Conservation (phyloP, 2,113 vertebrate species). For the Rattus rattus region DNA sequence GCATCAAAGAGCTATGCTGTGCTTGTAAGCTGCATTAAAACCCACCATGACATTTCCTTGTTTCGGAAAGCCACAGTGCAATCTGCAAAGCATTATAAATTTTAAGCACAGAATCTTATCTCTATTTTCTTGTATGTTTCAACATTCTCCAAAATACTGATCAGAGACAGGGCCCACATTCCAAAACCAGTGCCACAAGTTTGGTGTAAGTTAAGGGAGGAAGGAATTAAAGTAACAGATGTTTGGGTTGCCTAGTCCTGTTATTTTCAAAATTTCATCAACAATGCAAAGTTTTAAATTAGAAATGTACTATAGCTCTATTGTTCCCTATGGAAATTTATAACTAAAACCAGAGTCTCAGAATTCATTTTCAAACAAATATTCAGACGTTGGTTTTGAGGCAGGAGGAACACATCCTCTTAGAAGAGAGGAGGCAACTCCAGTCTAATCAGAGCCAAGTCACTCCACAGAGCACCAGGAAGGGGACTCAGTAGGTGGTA, state of each 20-base stretch:
- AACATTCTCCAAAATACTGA: slow-evolving; percentile 66
- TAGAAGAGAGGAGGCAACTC: slow-evolving; percentile 42
- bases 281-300: slow-evolving; percentile 75
- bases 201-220: slow-evolving; percentile 65
- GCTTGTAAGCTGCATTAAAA: slow-evolving; percentile 43
- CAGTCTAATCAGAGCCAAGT: not conserved
- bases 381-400: slow-evolving; percentile 62
- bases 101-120: slow-evolving; percentile 67
- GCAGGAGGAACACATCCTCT: not conserved
- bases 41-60: not conserved
- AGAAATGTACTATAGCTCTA: slow-evolving; percentile 66
- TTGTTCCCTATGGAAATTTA: slow-evolving; percentile 75
- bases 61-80: slow-evolving; percentile 59
- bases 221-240: slow-evolving; percentile 76
- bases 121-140: slow-evolving; percentile 59
- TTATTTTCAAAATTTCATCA: slow-evolving; percentile 80
- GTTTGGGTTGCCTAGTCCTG: slow-evolving; percentile 62
- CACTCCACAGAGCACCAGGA: not conserved
- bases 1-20: slow-evolving; percentile 60
- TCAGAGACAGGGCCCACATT: slow-evolving; percentile 39
- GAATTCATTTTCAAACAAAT: slow-evolving; percentile 76
- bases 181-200: slow-evolving; percentile 70
- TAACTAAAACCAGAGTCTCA: slow-evolving; percentile 77
- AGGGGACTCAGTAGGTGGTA: not conserved
- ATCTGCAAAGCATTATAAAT: slow-evolving; percentile 70